Evolutionary conservation across 2,797 vertebrate species (phyloP).

Genomic region (Melanotaenia parkinsoni): DNA sequence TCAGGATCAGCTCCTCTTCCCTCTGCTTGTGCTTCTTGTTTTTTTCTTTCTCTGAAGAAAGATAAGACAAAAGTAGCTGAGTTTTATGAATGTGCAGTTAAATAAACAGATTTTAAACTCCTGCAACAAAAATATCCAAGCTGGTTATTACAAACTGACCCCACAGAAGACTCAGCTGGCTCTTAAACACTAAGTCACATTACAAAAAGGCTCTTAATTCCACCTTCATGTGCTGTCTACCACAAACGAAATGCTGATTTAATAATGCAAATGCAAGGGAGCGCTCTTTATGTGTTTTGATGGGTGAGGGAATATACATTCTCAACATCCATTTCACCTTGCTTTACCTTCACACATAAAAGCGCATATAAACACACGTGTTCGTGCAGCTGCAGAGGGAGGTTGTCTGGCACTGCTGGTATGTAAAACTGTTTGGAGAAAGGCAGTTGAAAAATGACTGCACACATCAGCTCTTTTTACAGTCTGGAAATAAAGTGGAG

Average conservation of each 20-base stretch:
- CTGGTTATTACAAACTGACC: conserved; percentile 5
- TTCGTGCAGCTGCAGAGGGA: conserved; percentile 14
- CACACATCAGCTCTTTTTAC: conserved; percentile 57
- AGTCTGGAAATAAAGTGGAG: conserved; percentile 36
- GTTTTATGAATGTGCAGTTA: neutral
- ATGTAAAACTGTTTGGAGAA: neutral
- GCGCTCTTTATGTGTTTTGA: conserved; percentile 24
- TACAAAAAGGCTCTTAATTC: conserved; percentile 21
- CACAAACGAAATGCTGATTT: conserved; percentile 27
- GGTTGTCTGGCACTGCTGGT: conserved; percentile 15
- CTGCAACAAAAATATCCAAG: neutral
- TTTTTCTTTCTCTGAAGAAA: conserved; percentile 90
- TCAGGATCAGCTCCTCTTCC: conserved; percentile 95
- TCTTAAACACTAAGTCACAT: conserved; percentile 21
- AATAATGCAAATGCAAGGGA: conserved; percentile 32
- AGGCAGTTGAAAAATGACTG: conserved; percentile 39
- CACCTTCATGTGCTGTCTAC: conserved; percentile 46
- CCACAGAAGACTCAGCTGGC: conserved; percentile 28
- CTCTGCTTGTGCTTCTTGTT: conserved; percentile 88
- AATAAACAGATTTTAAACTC: neutral
- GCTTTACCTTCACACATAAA: conserved; percentile 48
- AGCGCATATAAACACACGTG: neutral
- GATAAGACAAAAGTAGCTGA: neutral
- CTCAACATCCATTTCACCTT: conserved; percentile 9
- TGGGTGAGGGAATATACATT: conserved; percentile 13